Percentiles rank a stretch among this genome's conserved stretches.
phyloP scores from a whole-genome alignment of 2,888 invertebrate species.

The Atethmia centrago region DNA sequence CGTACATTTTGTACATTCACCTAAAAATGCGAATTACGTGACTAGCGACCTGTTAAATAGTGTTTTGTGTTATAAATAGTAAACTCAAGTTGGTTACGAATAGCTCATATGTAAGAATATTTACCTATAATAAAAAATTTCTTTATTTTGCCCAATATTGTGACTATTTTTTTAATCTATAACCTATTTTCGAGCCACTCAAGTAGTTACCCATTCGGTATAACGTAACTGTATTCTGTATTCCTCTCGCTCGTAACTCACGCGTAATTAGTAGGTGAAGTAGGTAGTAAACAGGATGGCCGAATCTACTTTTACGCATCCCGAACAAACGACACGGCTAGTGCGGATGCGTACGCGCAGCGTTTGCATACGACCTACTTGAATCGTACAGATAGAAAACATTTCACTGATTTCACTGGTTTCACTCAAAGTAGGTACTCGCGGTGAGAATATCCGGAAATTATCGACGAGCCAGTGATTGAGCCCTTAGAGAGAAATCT shows the following conservation, averaged over 20 bases:
- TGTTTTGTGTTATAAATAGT: neutral
- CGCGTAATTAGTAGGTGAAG: constrained; percentile 3
- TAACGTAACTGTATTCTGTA: neutral
- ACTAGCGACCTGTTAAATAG: neutral
- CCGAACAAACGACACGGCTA: constrained; percentile 44
- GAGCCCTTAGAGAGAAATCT: constrained; percentile 64
- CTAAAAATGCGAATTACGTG: constrained; percentile 10
- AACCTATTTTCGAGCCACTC: neutral
- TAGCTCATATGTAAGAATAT: neutral
- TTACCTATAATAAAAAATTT: too few relatives aligned
- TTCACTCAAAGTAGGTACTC: constrained; percentile 54
- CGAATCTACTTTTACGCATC: constrained; percentile 35
- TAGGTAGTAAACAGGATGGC: constrained; percentile 13
- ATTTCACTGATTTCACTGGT: constrained; percentile 68
- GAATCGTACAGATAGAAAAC: constrained; percentile 56
- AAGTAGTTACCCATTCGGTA: neutral
- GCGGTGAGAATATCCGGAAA: constrained; percentile 58
- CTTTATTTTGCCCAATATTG: neutral
- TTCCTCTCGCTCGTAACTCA: neutral
- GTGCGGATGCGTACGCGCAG: constrained; percentile 65
- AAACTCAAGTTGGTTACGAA: neutral
- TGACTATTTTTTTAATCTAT: too few relatives aligned
- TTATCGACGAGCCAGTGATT: constrained; percentile 31
- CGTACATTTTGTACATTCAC: neutral
- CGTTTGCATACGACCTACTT: constrained; percentile 65